These are phyloP conservation scores for Cheilosia vulpina DNA, from an alignment of 2,888 invertebrate species.

Conservation along the genomic window DNA sequence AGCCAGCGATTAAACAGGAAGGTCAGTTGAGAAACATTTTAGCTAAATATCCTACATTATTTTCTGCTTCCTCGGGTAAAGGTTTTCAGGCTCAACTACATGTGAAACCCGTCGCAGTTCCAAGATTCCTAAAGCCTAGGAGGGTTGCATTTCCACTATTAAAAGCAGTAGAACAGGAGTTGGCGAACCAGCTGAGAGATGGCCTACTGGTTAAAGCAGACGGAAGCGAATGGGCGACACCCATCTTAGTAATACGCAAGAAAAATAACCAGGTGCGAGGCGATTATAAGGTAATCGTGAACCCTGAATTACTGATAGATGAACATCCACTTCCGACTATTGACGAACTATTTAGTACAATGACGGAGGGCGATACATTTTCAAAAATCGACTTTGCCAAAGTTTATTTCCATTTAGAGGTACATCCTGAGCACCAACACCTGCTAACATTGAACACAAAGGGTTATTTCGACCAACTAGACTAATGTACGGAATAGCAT, in stretches of 20 bases:
- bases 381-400: conserved; percentile 78
- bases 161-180: conserved; percentile 63
- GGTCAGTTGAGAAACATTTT: conserved; percentile 58
- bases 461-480: conserved; percentile 79
- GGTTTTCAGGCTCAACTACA: conserved; percentile 62
- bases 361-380: conserved; percentile 76
- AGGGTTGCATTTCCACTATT: conserved; percentile 75
- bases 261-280: conserved; percentile 26
- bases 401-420: conserved; percentile 80
- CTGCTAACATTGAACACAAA: conserved; percentile 80
- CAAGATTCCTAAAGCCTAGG: conserved; percentile 75
- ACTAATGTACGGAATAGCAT: conserved; percentile 79
- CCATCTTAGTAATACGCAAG: conserved; percentile 78
- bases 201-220: conserved; percentile 48
- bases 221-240: conserved; percentile 79
- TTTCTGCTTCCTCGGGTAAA: conserved; percentile 48
- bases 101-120: conserved; percentile 66
- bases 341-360: conserved; percentile 76
- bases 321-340: conserved; percentile 77
- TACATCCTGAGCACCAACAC: conserved; percentile 78
- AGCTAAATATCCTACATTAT: conserved; percentile 45
- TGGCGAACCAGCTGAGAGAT: conserved; percentile 69
- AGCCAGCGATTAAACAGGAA: background rate
- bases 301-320: conserved; percentile 75
- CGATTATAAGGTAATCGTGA: conserved; percentile 77